Base-by-base conservation (phyloP, 2,797 vertebrate species). In the Moxostoma hubbsi region DNA sequence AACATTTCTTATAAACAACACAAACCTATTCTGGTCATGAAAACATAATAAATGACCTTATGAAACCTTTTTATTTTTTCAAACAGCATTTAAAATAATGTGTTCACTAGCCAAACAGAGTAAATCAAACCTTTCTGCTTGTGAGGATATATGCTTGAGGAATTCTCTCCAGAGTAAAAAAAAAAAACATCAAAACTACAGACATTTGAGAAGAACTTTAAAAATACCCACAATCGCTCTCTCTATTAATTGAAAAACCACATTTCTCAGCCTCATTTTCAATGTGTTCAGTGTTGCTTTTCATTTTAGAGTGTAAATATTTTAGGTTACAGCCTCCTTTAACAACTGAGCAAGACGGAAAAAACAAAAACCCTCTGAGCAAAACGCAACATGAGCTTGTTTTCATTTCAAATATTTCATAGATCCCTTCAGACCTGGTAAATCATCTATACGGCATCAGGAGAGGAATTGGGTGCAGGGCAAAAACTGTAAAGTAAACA, bases 401-500 rank as follows among this genome's bases (percentile, higher is more conserved):
- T 85, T 86, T 86, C 59, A 75, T 84, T 85, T 82, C 7, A 75
- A 79, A 84, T 85, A 73, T 73, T 84, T 84, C 50, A 79, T 81
- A 73, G 83, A 80, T 88, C 84, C 85, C 82, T 80, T 82, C 82
- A 84, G 85, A 79, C 78, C 69, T 75, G 81, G 85, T 87, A 82
- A 84, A 87, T 86, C 83, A 81, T 83, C 74, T 84, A 79, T 83
- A 83, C 82, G 85, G 84, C 82, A 75, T 62, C 13, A 16, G 62
- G 76, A 81, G 57, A 79, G 36, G 67, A 43, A 77, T 63, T 66
- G 72, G 77, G 67, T 78, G 74, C 73, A 81, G 75, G 69, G 82
- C 66, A 75, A 82, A 85, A 82, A 75, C 53, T 70, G 80, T 77
- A 84, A 85, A 82, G 85, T 74, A 86, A 87, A 86, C 82, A 85